Conservation (phyloP, 2,888 invertebrate species). For the Netelia fuscicornis region DNA sequence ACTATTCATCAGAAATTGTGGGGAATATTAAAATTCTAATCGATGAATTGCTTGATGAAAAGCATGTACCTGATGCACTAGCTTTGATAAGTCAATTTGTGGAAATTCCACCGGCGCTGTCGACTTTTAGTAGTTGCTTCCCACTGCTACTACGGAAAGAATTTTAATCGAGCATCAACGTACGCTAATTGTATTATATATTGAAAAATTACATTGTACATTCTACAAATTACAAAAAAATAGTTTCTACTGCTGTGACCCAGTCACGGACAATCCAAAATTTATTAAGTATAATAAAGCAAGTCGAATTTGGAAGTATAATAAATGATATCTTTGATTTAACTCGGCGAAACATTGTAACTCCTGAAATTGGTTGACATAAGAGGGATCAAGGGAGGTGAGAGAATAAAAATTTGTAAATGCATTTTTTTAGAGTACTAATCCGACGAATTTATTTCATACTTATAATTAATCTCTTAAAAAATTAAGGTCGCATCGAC, state of each 20-base stretch:
- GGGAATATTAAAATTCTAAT: conserved; percentile 77
- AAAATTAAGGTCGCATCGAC: no score
- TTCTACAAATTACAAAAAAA: not conserved
- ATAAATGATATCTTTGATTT: not conserved
- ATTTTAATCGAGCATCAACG: conserved; percentile 19
- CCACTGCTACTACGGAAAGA: conserved; percentile 73
- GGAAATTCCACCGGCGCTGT: conserved; percentile 79
- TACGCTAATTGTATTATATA: conserved; percentile 49
- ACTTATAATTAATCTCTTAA: conserved; percentile 64
- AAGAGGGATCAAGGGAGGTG: not conserved
- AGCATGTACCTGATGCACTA: conserved; percentile 80
- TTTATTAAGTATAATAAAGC: conserved; percentile 38
- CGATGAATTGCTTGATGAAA: conserved; percentile 77
- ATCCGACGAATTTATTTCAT: conserved; percentile 67
- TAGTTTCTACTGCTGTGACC: conserved; percentile 47
- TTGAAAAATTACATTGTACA: not conserved
- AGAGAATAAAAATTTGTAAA: conserved; percentile 10
- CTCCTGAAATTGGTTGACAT: not conserved
- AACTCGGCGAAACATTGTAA: not conserved
- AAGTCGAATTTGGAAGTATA: not conserved
- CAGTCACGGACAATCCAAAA: conserved; percentile 3
- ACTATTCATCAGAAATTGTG: conserved; percentile 76
- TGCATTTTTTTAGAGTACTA: conserved; percentile 34
- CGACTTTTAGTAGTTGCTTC: conserved; percentile 80
- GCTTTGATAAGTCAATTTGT: conserved; percentile 80